Conservation (phyloP, 2,888 invertebrate species). For the Listrodromus nycthemerus region DNA sequence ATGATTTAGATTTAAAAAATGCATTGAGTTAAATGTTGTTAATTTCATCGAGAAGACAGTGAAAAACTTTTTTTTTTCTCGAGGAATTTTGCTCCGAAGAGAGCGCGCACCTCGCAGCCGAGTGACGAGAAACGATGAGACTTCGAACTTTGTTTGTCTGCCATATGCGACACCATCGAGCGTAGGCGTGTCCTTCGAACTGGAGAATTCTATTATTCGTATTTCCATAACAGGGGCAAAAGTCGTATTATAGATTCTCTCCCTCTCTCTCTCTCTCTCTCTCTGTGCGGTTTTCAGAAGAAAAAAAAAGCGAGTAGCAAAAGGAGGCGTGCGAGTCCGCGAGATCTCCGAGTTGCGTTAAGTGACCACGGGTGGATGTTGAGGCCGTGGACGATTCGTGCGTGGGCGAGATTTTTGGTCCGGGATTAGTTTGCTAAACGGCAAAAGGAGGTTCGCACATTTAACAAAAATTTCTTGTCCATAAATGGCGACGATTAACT, state of each 20-base stretch:
- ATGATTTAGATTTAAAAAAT: no score
- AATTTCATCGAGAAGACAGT: no score
- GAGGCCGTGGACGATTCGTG: constrained; percentile 45
- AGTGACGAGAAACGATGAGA: no score
- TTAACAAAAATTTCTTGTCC: no score
- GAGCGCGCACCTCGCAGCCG: no score
- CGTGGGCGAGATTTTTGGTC: constrained; percentile 74
- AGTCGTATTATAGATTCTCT: constrained; percentile 30
- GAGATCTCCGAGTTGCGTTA: constrained; percentile 53
- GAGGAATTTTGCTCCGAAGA: no score
- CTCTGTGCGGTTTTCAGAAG: neutral
- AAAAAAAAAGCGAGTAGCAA: constrained; percentile 49
- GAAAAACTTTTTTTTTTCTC: no score
- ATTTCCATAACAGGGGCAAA: constrained; percentile 37
- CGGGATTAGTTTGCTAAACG: constrained; percentile 66
- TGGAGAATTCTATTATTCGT: constrained; percentile 37
- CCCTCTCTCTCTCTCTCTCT: neutral
- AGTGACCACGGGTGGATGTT: constrained; percentile 61
- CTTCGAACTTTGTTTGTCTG: no score
- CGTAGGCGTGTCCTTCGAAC: neutral
- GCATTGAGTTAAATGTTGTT: no score
- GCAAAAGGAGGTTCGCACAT: no score
- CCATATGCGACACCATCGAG: neutral
- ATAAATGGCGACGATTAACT: constrained; percentile 5
- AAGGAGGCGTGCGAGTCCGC: constrained; percentile 36